Conservation (phyloP, 1,140 invertebrate genomes). For the Drosophila busckii region DNA sequence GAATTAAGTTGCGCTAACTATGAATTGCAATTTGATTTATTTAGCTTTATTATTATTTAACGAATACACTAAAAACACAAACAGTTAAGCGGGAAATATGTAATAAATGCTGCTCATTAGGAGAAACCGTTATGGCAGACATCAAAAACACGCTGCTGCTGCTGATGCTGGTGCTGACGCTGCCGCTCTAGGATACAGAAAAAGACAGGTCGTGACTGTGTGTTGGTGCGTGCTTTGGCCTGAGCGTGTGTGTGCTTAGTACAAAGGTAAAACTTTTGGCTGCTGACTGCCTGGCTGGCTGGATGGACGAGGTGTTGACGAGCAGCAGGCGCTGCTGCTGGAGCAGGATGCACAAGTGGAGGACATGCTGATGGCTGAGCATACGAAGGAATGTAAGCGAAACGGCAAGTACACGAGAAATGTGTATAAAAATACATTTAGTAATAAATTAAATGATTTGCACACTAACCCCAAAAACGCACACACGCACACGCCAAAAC, state of each 20-base stretch:
- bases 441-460: slow-evolving; percentile 74
- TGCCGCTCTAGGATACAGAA: slow-evolving; percentile 76
- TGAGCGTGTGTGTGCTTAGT: slow-evolving; percentile 32
- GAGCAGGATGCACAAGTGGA: slow-evolving; percentile 49
- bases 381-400: slow-evolving; percentile 33
- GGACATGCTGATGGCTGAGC: slow-evolving; percentile 27
- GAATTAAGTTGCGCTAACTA: too few relatives aligned
- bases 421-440: slow-evolving; percentile 66
- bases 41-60: too few relatives aligned
- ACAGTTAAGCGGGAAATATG: too few relatives aligned
- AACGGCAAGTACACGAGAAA: slow-evolving; percentile 51
- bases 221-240: slow-evolving; percentile 7
- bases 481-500: slow-evolving; percentile 1
- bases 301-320: slow-evolving; percentile 33
- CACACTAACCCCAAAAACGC: slow-evolving; percentile 52
- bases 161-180: slow-evolving; percentile 30
- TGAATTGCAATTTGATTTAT: too few relatives aligned
- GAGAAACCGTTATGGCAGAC: too few relatives aligned
- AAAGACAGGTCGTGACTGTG: slow-evolving; percentile 57
- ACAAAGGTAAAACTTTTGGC: slow-evolving; percentile 67
- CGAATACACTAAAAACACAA: too few relatives aligned
- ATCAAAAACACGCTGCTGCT: slow-evolving; percentile 6
- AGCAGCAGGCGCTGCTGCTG: not conserved
- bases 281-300: slow-evolving; percentile 42
- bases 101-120: too few relatives aligned